Evolutionary conservation across 1,140 invertebrate species (phyloP).

Genomic region (Sminthurinus signatus): DNA sequence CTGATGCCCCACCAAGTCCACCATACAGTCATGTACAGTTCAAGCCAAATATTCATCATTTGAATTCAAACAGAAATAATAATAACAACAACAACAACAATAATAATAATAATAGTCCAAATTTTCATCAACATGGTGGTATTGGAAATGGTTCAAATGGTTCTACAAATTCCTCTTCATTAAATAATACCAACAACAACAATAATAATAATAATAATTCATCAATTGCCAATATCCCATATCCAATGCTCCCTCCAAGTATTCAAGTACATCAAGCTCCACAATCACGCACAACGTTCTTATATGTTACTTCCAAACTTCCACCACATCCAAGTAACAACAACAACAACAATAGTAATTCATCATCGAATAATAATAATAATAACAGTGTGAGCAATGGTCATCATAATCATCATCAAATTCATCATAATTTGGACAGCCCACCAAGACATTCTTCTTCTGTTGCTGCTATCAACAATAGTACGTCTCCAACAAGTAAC

Average conservation of each 20-base stretch:
- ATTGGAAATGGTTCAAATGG: background rate
- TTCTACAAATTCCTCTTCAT: background rate
- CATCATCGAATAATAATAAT: background rate
- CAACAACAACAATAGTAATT: background rate
- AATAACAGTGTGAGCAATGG: background rate
- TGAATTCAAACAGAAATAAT: slow-evolving; percentile 1
- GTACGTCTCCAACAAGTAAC: no score
- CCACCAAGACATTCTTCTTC: background rate
- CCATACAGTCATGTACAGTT: background rate
- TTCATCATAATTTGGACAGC: background rate
- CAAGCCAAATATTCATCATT: slow-evolving; percentile 17
- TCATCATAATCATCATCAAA: background rate
- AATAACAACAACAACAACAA: slow-evolving; percentile 5
- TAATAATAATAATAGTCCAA: slow-evolving; percentile 9
- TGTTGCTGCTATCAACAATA: no score
- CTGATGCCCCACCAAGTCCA: slow-evolving; percentile 19
- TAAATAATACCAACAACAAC: slow-evolving; percentile 14
- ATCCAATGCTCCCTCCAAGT: slow-evolving; percentile 40
- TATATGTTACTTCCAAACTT: slow-evolving; percentile 40
- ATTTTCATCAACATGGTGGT: background rate
- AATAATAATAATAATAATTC: background rate
- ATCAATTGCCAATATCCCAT: slow-evolving; percentile 10
- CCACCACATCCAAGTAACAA: slow-evolving; percentile 25
- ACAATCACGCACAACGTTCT: slow-evolving; percentile 35
- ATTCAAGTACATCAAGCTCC: slow-evolving; percentile 41